phyloP scores from a whole-genome alignment of 1,140 invertebrate genomes.

The Harpegnathos saltator region DNA sequence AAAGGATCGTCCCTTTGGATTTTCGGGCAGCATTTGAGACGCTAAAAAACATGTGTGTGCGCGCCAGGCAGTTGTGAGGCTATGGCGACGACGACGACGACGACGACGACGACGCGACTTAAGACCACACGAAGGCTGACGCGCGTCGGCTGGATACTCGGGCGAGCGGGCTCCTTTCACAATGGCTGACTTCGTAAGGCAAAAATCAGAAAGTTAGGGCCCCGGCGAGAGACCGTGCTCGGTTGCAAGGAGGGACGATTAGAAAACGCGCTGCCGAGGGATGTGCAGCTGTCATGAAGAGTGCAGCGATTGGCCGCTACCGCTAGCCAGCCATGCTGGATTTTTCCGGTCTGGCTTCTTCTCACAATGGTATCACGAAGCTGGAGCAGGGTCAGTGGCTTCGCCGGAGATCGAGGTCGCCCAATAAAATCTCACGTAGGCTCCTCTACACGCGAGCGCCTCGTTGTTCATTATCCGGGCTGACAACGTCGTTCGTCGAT shows the following conservation, averaged over 20 bases:
- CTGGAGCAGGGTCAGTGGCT: conserved; percentile 65
- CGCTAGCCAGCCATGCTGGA: conserved; percentile 82
- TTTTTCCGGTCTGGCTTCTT: conserved; percentile 84
- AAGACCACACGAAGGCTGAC: conserved; percentile 70
- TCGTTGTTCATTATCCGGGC: conserved; percentile 31
- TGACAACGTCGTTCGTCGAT: conserved; percentile 31
- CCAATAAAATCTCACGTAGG: conserved; percentile 51
- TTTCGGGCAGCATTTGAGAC: conserved; percentile 38
- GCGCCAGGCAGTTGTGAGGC: conserved; percentile 43
- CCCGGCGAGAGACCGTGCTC: conserved; percentile 64
- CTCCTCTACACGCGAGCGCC: conserved; percentile 22
- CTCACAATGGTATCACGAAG: conserved; percentile 72
- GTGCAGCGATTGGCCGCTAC: conserved; percentile 80
- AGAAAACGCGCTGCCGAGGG: conserved; percentile 77
- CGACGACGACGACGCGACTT: conserved; percentile 30
- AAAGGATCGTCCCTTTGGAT: conserved; percentile 8
- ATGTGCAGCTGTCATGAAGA: conserved; percentile 83
- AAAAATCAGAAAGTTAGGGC: conserved; percentile 86
- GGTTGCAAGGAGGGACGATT: conserved; percentile 57
- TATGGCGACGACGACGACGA: background rate
- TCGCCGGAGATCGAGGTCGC: conserved; percentile 49
- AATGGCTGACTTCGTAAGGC: conserved; percentile 86
- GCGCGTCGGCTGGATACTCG: conserved; percentile 40
- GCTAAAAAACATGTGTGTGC: conserved; percentile 62
- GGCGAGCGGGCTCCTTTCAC: conserved; percentile 76